Evolutionary conservation across 1,140 invertebrate genomes (phyloP).

Genomic region (Idris sp.): DNA sequence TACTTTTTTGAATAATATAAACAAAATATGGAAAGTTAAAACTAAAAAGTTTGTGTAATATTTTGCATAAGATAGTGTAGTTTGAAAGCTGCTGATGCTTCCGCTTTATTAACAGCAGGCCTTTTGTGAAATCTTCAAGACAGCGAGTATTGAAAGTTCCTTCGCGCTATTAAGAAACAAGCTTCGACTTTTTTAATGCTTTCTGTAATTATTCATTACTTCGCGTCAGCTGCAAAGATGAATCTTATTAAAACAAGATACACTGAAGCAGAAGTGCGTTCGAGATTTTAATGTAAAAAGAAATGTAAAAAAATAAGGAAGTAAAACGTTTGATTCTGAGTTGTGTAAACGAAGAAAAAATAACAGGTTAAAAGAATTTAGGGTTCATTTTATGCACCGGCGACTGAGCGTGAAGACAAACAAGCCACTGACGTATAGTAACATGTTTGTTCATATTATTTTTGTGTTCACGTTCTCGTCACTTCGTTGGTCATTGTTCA

Average conservation of each 20-base stretch:
- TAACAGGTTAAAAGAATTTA: conserved; percentile 43
- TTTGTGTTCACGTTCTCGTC: conserved; percentile 37
- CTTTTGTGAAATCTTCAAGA: conserved; percentile 21
- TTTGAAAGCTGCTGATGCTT: conserved; percentile 34
- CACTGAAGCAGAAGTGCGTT: no score
- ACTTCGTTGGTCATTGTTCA: conserved; percentile 50
- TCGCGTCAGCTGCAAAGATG: no score
- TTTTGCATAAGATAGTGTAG: conserved; percentile 6
- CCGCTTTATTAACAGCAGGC: conserved; percentile 21
- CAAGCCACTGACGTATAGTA: conserved; percentile 32
- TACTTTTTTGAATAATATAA: no score
- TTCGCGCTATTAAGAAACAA: conserved; percentile 20
- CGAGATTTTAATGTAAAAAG: no score
- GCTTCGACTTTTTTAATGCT: conserved; percentile 7
- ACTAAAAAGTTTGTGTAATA: conserved; percentile 27
- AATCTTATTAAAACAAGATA: no score
- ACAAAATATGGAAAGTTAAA: conserved; percentile 11
- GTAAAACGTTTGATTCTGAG: conserved; percentile 16
- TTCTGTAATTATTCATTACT: conserved; percentile 1
- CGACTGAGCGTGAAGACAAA: conserved; percentile 50
- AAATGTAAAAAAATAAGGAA: conserved; percentile 14
- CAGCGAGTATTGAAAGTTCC: conserved; percentile 26
- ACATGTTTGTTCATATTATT: conserved; percentile 57
- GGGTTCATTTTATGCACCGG: conserved; percentile 40
- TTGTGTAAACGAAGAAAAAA: conserved; percentile 8